phyloP scores from a whole-genome alignment of 2,113 vertebrate genomes.

The Stegostoma tigrinum region DNA sequence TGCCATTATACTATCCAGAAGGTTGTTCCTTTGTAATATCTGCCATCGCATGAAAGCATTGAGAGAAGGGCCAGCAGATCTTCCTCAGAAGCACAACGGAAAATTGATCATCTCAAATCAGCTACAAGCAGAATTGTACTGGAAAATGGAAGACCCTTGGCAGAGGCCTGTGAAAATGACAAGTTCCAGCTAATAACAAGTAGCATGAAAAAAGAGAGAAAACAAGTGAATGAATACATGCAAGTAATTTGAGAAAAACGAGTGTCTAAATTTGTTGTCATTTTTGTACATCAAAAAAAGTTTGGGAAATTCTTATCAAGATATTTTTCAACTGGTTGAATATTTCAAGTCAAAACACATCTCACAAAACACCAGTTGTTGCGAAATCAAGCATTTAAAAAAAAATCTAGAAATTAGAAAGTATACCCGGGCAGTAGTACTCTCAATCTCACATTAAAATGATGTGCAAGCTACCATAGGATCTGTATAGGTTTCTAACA shows the following conservation, averaged over 20 bases:
- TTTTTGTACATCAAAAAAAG: neutral
- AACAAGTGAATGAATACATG: neutral
- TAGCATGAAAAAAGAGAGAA: neutral
- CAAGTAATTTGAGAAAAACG: no score
- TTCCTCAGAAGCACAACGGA: neutral
- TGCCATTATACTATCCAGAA: neutral
- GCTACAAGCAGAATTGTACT: neutral
- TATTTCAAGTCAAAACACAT: neutral
- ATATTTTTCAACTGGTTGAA: neutral
- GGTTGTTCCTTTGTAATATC: neutral
- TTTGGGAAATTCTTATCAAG: neutral
- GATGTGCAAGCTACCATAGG: neutral
- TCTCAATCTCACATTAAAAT: slow-evolving; percentile 16
- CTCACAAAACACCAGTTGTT: neutral
- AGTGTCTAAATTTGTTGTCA: neutral
- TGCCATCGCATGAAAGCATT: neutral
- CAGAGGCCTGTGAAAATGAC: neutral
- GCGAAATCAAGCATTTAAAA: neutral
- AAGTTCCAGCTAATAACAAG: neutral
- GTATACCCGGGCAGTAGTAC: neutral
- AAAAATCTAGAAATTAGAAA: neutral
- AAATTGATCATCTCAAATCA: neutral
- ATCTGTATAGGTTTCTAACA: slow-evolving; percentile 17
- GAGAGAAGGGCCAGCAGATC: neutral
- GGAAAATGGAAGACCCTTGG: neutral